Conservation (phyloP, 1,140 invertebrate genomes). For the Semibalanus balanoides region DNA sequence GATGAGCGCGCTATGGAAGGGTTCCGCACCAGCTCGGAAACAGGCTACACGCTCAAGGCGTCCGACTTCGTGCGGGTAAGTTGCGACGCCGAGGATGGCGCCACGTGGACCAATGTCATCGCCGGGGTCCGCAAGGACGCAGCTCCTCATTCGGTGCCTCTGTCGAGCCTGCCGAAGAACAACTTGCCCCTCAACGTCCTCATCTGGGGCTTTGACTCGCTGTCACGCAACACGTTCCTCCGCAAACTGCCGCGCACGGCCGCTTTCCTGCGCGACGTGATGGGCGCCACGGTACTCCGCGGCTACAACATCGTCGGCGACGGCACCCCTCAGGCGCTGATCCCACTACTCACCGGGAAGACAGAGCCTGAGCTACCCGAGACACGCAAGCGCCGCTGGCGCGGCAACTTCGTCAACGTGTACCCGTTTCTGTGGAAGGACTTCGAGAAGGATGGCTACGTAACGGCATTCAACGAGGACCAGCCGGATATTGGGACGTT, state of each 20-base stretch:
- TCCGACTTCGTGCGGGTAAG: slow-evolving; percentile 50
- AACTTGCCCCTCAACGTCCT: slow-evolving; percentile 54
- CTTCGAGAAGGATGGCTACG: slow-evolving; percentile 51
- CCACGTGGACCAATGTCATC: slow-evolving; percentile 29
- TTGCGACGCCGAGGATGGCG: slow-evolving; percentile 36
- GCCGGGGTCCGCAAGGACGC: slow-evolving; percentile 40
- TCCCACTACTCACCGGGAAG: slow-evolving; percentile 74
- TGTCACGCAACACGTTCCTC: slow-evolving; percentile 72
- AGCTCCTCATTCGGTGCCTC: slow-evolving; percentile 29
- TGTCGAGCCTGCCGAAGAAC: slow-evolving; percentile 37
- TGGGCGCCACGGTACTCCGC: slow-evolving; percentile 54
- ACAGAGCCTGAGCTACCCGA: slow-evolving; percentile 78
- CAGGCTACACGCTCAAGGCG: slow-evolving; percentile 41
- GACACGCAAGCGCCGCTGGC: slow-evolving; percentile 53
- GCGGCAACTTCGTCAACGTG: slow-evolving; percentile 51
- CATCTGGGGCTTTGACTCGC: slow-evolving; percentile 82
- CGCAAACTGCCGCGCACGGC: slow-evolving; percentile 70
- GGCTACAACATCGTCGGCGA: slow-evolving; percentile 89
- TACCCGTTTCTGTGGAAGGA: slow-evolving; percentile 72
- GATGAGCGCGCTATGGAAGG: slow-evolving; percentile 38
- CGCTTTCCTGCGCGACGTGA: slow-evolving; percentile 49
- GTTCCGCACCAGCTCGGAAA: slow-evolving; percentile 35
- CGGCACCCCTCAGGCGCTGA: slow-evolving; percentile 81
- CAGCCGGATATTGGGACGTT: slow-evolving; percentile 69
- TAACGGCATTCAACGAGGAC: slow-evolving; percentile 73